A percentile compares a stretch with the other conserved stretches of the same genome.
phyloP scores from a whole-genome alignment of 2,113 vertebrate genomes.

The Rynchops niger region DNA sequence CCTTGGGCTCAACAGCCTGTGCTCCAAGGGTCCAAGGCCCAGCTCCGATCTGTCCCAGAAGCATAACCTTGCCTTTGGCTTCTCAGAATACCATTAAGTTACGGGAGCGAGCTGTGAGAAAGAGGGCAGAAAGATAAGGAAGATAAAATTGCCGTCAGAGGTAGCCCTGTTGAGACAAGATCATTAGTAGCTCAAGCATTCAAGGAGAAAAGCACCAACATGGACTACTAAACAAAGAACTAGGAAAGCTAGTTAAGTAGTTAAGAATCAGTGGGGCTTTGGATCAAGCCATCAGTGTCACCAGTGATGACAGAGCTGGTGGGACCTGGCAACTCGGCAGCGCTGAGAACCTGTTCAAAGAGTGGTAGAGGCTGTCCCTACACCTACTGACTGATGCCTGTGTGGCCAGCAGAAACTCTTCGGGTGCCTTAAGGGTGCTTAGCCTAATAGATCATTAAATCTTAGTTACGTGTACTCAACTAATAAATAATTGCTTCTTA shows the following conservation, averaged over 20 bases:
- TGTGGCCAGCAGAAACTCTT: neutral
- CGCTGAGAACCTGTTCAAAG: neutral
- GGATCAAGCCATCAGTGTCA: neutral
- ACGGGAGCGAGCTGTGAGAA: neutral
- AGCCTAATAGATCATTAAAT: neutral
- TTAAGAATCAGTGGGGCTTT: neutral
- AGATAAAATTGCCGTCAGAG: neutral
- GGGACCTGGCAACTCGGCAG: neutral
- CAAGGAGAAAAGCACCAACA: neutral
- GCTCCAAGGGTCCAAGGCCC: neutral
- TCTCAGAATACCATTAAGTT: neutral
- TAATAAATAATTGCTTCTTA: neutral
- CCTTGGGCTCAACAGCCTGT: neutral
- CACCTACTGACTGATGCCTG: neutral
- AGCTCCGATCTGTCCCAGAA: neutral
- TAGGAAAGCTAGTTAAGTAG: neutral
- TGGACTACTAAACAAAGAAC: neutral
- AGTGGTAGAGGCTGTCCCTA: neutral
- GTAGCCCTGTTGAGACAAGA: neutral
- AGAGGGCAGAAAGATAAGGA: neutral
- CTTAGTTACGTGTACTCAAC: neutral
- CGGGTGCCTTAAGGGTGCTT: rapidly evolving
- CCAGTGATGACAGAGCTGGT: neutral
- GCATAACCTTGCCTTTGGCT: neutral
- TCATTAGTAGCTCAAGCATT: neutral